These are phyloP conservation scores for Urocolius indicus DNA, from an alignment of 2,113 vertebrate species.

Conservation along the genomic window DNA sequence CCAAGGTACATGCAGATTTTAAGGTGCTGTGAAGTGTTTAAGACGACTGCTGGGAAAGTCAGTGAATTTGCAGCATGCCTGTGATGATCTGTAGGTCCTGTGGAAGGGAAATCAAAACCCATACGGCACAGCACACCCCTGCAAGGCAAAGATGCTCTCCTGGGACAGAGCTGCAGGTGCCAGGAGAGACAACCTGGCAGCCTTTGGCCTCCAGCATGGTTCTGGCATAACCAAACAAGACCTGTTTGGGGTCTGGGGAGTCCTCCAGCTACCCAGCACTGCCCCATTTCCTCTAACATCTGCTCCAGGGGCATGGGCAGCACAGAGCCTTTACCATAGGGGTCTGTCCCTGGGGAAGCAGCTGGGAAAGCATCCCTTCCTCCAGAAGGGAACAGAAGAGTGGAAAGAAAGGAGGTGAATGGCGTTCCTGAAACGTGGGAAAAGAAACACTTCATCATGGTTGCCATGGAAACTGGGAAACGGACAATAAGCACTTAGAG, in stretches of 20 bases:
- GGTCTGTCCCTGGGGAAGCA: neutral
- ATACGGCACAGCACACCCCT: neutral
- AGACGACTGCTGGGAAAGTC: neutral
- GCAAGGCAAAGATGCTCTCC: neutral
- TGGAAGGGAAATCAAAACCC: neutral
- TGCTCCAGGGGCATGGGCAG: neutral
- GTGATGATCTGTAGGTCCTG: neutral
- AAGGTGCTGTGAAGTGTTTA: neutral
- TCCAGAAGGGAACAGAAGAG: neutral
- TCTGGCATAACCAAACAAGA: neutral
- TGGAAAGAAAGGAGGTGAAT: conserved; percentile 24
- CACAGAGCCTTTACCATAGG: neutral
- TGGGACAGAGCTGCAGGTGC: neutral
- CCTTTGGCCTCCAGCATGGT: neutral
- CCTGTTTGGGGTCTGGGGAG: neutral
- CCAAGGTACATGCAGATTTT: neutral
- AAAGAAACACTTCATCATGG: conserved; percentile 26
- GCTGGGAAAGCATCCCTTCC: neutral
- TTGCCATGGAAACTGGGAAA: conserved; percentile 48
- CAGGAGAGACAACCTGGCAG: neutral
- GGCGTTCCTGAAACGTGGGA: conserved; percentile 25
- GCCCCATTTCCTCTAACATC: neutral
- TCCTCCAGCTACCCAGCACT: neutral
- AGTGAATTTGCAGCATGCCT: neutral
- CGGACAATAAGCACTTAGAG: conserved; percentile 50